Percentiles rank a stretch among this genome's conserved stretches.
phyloP scores from a whole-genome alignment of 2,113 vertebrate genomes.

The Macquaria ambigua region DNA sequence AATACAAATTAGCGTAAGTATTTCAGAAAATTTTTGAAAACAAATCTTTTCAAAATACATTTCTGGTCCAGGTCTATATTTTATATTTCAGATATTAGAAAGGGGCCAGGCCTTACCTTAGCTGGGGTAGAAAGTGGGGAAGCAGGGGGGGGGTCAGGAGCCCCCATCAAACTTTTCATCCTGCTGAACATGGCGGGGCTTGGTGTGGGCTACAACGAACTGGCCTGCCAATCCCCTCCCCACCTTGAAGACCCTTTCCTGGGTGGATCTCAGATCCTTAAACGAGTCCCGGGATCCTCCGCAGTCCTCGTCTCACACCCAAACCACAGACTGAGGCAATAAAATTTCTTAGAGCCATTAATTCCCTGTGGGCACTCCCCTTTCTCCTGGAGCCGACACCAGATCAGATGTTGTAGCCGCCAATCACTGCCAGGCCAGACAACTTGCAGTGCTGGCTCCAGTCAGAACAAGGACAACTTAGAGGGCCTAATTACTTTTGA shows the following conservation, averaged over 20 bases:
- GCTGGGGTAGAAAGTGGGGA: slow-evolving; percentile 1
- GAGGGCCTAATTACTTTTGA: background rate
- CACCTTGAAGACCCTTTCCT: background rate
- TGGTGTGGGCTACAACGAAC: background rate
- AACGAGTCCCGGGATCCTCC: background rate
- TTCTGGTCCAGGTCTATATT: background rate
- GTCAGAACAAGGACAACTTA: background rate
- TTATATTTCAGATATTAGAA: background rate
- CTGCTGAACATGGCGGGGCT: slow-evolving; percentile 86
- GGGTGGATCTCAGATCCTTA: background rate
- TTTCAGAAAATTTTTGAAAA: no score
- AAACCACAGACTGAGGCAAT: slow-evolving; percentile 76
- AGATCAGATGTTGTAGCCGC: slow-evolving; percentile 33
- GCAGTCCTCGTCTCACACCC: slow-evolving; percentile 14
- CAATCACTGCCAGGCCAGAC: slow-evolving; percentile 18
- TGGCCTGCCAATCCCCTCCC: background rate
- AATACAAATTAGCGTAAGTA: background rate
- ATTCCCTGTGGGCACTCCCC: slow-evolving; percentile 81
- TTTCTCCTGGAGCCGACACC: slow-evolving; percentile 20
- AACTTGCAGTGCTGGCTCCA: background rate
- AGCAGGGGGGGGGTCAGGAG: slow-evolving; percentile 58
- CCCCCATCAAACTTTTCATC: slow-evolving; percentile 78
- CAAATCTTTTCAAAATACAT: background rate
- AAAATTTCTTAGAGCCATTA: slow-evolving; percentile 83
- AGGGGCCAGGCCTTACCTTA: slow-evolving; percentile 67